Base-by-base conservation (phyloP, 2,888 invertebrate species). In the Cylloceria caligata region DNA sequence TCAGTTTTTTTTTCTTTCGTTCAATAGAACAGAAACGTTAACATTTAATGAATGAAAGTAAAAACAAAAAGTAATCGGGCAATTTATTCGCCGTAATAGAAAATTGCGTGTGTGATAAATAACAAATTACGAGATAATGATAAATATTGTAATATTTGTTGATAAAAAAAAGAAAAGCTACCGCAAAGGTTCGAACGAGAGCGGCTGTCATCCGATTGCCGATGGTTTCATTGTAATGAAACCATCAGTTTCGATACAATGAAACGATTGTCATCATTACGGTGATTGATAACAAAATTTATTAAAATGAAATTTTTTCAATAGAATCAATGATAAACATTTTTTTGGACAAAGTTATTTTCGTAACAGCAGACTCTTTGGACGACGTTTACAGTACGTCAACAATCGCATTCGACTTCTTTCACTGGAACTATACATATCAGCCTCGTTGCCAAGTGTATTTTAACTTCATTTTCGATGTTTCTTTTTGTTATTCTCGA, bases 341-440 rank as follows among this genome's bases (percentile, higher is more conserved):
- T 42, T 42, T 9, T 42, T 42, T 42, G 42, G 13, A 42, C 4
- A 3, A 9, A 19, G 19, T 62, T n/a, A 13, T 21, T 11, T 42
- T 55, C n/a, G 47, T 34, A 55, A 67, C 11, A 67, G 13, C 30
- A 34, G 65, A 16, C 30, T 34, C 45, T 36, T 36, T 13, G 57
- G 21, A 16, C 42, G 27, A 72, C 2, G 34, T 71, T 71, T 30
- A 24, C 24, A 80, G 21, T 47, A 52, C 55, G 21, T 52, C 47
- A 62, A 57, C 16, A 71, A 39, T 55, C 77, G 68, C 73, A 71
- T 72, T n/a, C 88, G 89, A 88, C 86, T 88, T 88, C 86, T 85
- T 84, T 87, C 87, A 86, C 82, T 83, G 73, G 80, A 85, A 76
- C 80, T 81, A 86, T 83, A 85, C 84, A 85, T 84, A 86, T 86